Percentiles rank a stretch among this genome's conserved stretches.
phyloP scores from a whole-genome alignment of 2,797 vertebrate genomes.

The Tolypeutes matacus region DNA sequence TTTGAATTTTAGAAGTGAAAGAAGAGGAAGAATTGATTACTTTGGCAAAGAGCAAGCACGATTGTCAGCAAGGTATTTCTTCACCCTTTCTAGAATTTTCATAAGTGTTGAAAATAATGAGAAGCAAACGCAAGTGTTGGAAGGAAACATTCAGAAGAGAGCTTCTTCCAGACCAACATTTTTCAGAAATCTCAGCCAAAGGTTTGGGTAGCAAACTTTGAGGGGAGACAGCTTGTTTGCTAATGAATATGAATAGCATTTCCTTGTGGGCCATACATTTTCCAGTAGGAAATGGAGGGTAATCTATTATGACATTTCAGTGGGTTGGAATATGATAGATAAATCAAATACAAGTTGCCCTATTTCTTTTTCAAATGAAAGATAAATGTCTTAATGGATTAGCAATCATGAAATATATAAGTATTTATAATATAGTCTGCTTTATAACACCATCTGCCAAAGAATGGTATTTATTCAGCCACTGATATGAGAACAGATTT shows the following conservation, averaged over 20 bases:
- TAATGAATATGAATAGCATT: constrained; percentile 78
- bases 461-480: constrained; percentile 81
- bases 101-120: constrained; percentile 73
- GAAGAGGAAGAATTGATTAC: constrained; percentile 74
- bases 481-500: constrained; percentile 83
- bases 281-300: constrained; percentile 68
- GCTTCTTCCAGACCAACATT: constrained; percentile 45
- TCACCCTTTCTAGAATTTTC: constrained; percentile 51
- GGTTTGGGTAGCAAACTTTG: constrained; percentile 11
- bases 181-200: constrained; percentile 62
- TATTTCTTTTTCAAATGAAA: constrained; percentile 76
- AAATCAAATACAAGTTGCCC: constrained; percentile 76
- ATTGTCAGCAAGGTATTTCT: constrained; percentile 78
- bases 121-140: constrained; percentile 48
- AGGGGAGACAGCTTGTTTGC: constrained; percentile 62
- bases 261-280: constrained; percentile 76
- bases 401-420: constrained; percentile 81
- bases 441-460: constrained; percentile 82
- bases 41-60: constrained; percentile 68
- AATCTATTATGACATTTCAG: constrained; percentile 78
- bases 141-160: not conserved
- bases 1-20: constrained; percentile 73
- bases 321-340: constrained; percentile 74
- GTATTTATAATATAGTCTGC: constrained; percentile 80
- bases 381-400: constrained; percentile 78